Base-by-base conservation (phyloP, 2,797 vertebrate species). In the Sparidentex hasta region DNA sequence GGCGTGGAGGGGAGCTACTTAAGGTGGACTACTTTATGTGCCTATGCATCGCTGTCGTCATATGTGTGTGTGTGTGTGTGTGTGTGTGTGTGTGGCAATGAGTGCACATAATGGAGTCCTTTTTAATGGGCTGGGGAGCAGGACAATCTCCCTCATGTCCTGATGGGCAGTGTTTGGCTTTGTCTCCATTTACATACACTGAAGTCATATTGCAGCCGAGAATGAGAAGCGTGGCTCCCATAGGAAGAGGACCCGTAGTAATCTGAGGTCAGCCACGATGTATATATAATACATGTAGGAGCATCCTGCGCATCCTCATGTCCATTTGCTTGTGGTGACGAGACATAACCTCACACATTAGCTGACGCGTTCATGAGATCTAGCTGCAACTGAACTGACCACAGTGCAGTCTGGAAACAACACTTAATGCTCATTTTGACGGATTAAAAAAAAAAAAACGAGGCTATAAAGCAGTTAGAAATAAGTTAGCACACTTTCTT, bases 1-100 rank as follows among this genome's bases (percentile, higher is more conserved):
- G 82, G 90, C 82, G 71, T 91, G 87, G 89, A 92, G 76, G 82
- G 81, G 78, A 87, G 87, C 78, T 90, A 93, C 92, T 95, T 90
- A 92, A 91, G 90, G 87, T 90, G 87, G 85, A 83, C 83, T 89
- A 81, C 82, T 92, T 87, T 90, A 90, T 80, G 74, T 80, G 78
- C 57, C 73, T 74, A 74, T 80, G 64, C 59, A 54, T 73, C 80
- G 68, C 71, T 81, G 71, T 65, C 12, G 18, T 52, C 4, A 4
- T 27, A 3, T 25, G 3, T 65, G 67, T 73, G 52, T 25, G 25
- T 27, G 27, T 27, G 25, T 25, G 3, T 65, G 67, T 73, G 52
- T 25, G 25, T 3, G 25, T 55, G 59, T 80, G 58, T 80, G 75
- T 78, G 38, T 50, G 41, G 61, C 38, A 63, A 52, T 70, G 80